A percentile compares a stretch with the other conserved stretches of the same genome.
Evolutionary conservation across 2,113 vertebrate species (phyloP).

Genomic region (Amphiprion percula): DNA sequence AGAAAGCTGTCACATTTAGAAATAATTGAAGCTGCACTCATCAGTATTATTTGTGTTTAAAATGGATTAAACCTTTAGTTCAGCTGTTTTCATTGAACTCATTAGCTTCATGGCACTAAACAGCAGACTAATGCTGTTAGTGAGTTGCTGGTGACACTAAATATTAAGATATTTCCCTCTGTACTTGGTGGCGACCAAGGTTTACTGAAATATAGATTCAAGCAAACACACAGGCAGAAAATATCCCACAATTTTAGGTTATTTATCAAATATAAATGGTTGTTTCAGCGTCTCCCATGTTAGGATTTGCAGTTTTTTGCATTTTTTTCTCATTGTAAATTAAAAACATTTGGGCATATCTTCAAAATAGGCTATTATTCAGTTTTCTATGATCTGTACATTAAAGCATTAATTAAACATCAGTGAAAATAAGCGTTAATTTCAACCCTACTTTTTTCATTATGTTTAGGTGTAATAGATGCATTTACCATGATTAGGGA

Average conservation of each 20-base stretch:
- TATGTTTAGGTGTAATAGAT: no score
- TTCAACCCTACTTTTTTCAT: no score
- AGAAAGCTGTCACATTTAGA: constrained; percentile 7
- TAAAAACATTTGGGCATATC: no score
- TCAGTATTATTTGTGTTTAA: background rate
- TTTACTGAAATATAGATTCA: background rate
- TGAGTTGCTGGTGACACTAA: background rate
- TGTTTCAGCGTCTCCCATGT: no score
- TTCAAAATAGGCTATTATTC: no score
- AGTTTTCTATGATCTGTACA: no score
- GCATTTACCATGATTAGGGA: no score
- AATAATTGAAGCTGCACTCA: constrained; percentile 8
- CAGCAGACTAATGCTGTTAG: background rate
- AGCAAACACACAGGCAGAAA: background rate
- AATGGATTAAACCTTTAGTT: background rate
- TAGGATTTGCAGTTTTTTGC: no score
- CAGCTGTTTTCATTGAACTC: background rate
- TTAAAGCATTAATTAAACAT: no score
- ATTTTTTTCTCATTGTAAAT: no score
- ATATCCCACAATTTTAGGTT: background rate
- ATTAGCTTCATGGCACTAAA: background rate
- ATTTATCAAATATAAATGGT: no score
- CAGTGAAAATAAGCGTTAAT: no score
- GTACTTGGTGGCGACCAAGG: background rate
- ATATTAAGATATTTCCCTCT: background rate